Conservation (phyloP, 1,140 invertebrate species). For the Olivierus martensii region DNA sequence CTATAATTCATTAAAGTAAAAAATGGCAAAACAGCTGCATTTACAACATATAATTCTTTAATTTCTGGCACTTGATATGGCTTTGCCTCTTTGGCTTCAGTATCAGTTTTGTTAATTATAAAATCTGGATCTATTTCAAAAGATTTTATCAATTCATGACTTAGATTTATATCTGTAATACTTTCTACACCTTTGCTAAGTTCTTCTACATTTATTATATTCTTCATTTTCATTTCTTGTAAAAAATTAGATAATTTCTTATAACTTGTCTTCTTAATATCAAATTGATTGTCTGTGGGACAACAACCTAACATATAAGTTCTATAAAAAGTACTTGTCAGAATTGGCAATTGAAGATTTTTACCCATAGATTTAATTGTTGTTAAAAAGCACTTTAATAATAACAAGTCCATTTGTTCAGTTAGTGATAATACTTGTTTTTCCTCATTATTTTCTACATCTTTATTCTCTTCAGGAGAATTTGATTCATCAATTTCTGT, state of each 20-base stretch:
- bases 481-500: background rate
- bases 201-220: conserved; percentile 49
- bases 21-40: conserved; percentile 45
- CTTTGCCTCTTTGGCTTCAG: conserved; percentile 22
- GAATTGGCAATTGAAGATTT: conserved; percentile 47
- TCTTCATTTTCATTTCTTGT: conserved; percentile 40
- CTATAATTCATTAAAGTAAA: conserved; percentile 41
- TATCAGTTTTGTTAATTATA: conserved; percentile 23
- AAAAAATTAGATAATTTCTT: conserved; percentile 78
- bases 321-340: conserved; percentile 63
- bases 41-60: conserved; percentile 52
- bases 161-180: conserved; percentile 41
- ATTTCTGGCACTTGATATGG: conserved; percentile 38
- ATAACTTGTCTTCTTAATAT: conserved; percentile 76
- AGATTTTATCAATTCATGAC: conserved; percentile 37
- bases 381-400: conserved; percentile 61
- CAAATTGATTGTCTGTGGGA: conserved; percentile 40
- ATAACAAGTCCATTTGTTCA: conserved; percentile 52
- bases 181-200: conserved; percentile 56
- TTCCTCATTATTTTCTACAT: conserved; percentile 3
- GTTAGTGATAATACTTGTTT: conserved; percentile 24
- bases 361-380: conserved; percentile 49
- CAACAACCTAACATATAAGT: conserved; percentile 59
- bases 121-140: conserved; percentile 13
- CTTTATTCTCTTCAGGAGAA: background rate